Evolutionary conservation across 1,140 invertebrate genomes (phyloP), one percentile per base, ranked within the genome.

Genomic region (Tenebrio molitor): DNA sequence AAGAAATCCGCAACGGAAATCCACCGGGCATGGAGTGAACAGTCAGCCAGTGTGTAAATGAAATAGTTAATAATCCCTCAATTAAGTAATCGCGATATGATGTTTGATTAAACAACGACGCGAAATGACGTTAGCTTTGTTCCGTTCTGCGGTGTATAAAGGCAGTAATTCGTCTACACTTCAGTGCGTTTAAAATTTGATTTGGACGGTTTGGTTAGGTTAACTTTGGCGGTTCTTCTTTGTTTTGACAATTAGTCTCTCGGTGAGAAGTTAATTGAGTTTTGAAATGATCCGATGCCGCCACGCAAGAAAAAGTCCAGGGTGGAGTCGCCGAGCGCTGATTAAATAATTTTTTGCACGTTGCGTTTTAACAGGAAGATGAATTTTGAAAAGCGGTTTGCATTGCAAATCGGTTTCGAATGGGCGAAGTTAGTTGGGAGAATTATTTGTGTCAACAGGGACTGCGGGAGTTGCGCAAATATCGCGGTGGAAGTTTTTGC

Each of bases 171-270:
- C 10, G 10, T n/a, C 5, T 12, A n/a, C 36, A 39, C 36, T 23
- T 58, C 23, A 58, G 50, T 58, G 50, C 12, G 29, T 53, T 53
- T 25, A 53, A 46, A 58, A 29, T 58, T 58, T 29, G 50, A 58
- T 58, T 58, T 58, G n/a, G n/a, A n/a, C n/a, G n/a, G 21, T 25
- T 58, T 5, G 2, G 7, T n/a, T 21, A 8, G 17, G 19, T 25
- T 53, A 23, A 53, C 17, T 21, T 58, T 58, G n/a, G 21, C 15
- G n/a, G 10, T 25, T 6, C 21, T 29, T 58, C 21, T 33, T 25
- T 58, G 23, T 58, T 58, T 25, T 14, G 21, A 7, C 12, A 58
- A 29, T 58, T 58, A 58, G 23, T 29, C 4, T 25, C 12, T 12
- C 3, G 1, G 7, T n/a, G 12, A 58, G 23, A 58, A 58, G 6